Base-by-base conservation (phyloP, 37 sponge, comb jelly and placozoan genomes). In the Aplysina aerophoba region DNA sequence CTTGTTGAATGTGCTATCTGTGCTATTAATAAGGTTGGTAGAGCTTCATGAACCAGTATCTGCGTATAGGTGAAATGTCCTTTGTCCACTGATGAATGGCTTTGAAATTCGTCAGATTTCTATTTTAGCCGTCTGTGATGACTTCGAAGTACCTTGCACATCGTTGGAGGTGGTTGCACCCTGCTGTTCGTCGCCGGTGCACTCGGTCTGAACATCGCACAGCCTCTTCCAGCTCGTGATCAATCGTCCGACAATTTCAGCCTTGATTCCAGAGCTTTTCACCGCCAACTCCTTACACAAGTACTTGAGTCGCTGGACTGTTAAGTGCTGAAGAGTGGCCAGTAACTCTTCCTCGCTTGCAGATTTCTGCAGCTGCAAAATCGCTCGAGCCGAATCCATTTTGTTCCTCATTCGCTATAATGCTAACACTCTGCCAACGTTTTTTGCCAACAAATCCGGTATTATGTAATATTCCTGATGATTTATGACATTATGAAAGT, bases 391-490 rank as follows among this genome's bases (percentile, higher is more conserved):
- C 50, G 50, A 44, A 44, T 44, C 8, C 50, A 44, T 44, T 34
- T 15, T 15, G 27, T 71, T 71, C 2, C 31, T 33, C 73, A 21
- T 15, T 34, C 36, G 6, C 31, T 33, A 71, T 71, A 12, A 21
- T 71, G 6, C 73, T 27, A 20, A 71, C 73, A 33, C 36, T 33
- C 15, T 21, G 21, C 33, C 73, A 28, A 71, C 5, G 36, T 1
- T 71, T 67, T 71, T 71, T 71, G 73, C 73, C 73, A 34, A 71
- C 73, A 71, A 28, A 34, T 71, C 73, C 34, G 73, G 73, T 34
- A 71, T 71, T 71, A 34, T 33, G 35, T 34, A 71, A 71, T 4
- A 34, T 28, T 33, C 36, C 4, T 71, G 73, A 71, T 12, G 73
- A 71, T 71, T 71, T 33, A 6, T 71, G 73, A 71, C 73, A 71